A percentile compares a stretch with the other conserved stretches of the same genome.
Evolutionary conservation across 2,888 invertebrate species (phyloP).

Genomic region (Cheilosia vernalis): DNA sequence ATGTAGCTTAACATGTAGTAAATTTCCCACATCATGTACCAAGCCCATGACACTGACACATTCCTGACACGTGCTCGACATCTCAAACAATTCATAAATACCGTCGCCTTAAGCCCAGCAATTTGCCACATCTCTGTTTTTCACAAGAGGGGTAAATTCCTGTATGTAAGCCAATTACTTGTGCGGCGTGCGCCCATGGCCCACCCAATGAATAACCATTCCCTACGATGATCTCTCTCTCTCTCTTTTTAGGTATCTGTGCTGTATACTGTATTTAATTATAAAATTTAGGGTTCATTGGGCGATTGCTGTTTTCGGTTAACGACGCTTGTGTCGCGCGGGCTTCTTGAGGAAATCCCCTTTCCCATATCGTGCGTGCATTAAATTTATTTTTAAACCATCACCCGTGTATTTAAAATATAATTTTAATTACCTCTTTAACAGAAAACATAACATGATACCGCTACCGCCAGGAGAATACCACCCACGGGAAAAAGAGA

Average conservation of each 20-base stretch:
- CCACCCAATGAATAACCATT: conserved; percentile 8
- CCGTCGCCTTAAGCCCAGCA: conserved; percentile 29
- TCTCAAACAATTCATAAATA: conserved; percentile 23
- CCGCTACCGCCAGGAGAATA: conserved; percentile 14
- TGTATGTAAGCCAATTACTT: conserved; percentile 31
- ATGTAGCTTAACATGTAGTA: too few species aligned
- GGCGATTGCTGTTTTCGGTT: conserved; percentile 16
- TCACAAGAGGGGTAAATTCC: conserved; percentile 58
- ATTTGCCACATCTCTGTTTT: conserved; percentile 56
- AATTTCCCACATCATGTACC: background rate
- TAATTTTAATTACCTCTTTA: conserved; percentile 25
- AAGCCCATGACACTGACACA: conserved; percentile 12
- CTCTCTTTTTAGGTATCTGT: background rate
- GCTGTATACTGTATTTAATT: conserved; percentile 18
- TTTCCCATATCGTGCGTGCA: background rate
- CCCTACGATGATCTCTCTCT: background rate
- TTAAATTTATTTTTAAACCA: conserved; percentile 12
- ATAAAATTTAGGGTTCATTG: background rate
- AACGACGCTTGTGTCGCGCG: conserved; percentile 6
- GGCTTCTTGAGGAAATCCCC: conserved; percentile 1
- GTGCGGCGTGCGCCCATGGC: conserved; percentile 7
- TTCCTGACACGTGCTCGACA: conserved; percentile 29
- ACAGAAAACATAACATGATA: conserved; percentile 1
- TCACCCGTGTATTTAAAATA: conserved; percentile 8
- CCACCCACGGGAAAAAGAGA: conserved; percentile 41